Conservation (phyloP, 2,888 invertebrate genomes). For the Lottia scabra region DNA sequence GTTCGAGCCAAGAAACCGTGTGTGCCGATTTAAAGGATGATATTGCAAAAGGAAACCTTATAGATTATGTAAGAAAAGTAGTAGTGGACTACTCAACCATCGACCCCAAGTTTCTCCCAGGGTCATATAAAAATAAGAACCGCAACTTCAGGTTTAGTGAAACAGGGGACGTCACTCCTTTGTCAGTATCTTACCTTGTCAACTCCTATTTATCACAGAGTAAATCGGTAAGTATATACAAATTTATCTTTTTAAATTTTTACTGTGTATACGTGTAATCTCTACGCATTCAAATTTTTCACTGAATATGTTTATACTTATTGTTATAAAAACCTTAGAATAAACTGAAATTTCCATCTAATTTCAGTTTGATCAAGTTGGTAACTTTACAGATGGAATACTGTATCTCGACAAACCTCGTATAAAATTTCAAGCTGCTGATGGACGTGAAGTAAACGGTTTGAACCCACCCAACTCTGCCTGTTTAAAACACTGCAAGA, state of each 20-base stretch:
- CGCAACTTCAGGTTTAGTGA: slow-evolving; percentile 34
- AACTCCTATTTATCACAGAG: no score
- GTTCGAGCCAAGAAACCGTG: slow-evolving; percentile 10
- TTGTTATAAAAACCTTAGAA: no score
- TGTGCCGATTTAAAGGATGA: slow-evolving; percentile 14
- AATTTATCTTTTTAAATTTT: no score
- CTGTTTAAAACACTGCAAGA: slow-evolving; percentile 41
- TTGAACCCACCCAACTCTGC: slow-evolving; percentile 32
- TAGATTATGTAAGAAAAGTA: slow-evolving; percentile 26
- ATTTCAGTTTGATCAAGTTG: slow-evolving; percentile 32
- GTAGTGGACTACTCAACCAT: slow-evolving; percentile 37
- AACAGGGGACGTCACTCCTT: slow-evolving; percentile 30
- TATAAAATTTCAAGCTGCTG: slow-evolving; percentile 22
- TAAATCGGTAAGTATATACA: no score
- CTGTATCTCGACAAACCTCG: slow-evolving; percentile 19
- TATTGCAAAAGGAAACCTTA: slow-evolving; percentile 9
- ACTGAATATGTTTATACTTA: no score
- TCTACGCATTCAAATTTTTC: no score
- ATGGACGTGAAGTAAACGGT: slow-evolving; percentile 9
- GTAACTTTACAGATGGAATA: slow-evolving; percentile 21
- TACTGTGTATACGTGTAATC: no score
- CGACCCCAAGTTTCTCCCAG: slow-evolving; percentile 31
- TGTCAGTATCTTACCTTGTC: no score
- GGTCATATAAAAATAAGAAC: slow-evolving; percentile 26
- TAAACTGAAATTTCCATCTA: background rate